Percentiles rank a stretch among this genome's conserved stretches.
Evolutionary conservation across 2,113 vertebrate species (phyloP).

Genomic region (Perccottus glenii): DNA sequence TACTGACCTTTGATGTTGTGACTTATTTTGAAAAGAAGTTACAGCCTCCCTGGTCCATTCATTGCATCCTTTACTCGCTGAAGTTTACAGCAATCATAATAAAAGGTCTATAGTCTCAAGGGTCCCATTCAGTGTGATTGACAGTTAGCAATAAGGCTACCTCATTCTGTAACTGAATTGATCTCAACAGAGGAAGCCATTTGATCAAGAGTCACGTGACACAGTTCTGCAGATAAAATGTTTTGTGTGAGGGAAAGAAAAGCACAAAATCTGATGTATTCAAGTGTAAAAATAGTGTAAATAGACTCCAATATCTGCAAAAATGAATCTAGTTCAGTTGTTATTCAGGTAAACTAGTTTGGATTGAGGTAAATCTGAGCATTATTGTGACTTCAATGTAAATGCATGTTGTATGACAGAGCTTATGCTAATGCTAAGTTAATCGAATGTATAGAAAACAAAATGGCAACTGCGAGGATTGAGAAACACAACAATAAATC

Average conservation of each 20-base stretch:
- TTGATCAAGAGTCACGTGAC: not conserved
- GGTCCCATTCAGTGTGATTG: slow-evolving; percentile 15
- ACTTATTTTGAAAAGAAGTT: no score
- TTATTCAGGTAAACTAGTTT: slow-evolving; percentile 38
- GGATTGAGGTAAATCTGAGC: not conserved
- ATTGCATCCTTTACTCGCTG: not conserved
- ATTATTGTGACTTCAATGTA: not conserved
- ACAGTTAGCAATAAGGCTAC: slow-evolving; percentile 47
- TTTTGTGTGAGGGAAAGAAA: slow-evolving; percentile 37
- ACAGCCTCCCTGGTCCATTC: not conserved
- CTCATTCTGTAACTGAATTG: slow-evolving; percentile 35
- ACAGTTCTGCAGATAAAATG: not conserved
- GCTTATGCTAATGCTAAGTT: slow-evolving; percentile 1
- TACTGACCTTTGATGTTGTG: no score
- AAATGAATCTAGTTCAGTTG: slow-evolving; percentile 19
- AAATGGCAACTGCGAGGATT: not conserved
- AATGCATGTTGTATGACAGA: slow-evolving; percentile 18
- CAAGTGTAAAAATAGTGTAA: slow-evolving; percentile 40
- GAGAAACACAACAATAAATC: not conserved
- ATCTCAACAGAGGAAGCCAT: slow-evolving; percentile 29
- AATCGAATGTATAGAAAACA: not conserved
- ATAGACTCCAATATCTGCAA: slow-evolving; percentile 30
- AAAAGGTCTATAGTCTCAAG: not conserved
- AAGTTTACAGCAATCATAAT: not conserved
- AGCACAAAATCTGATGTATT: slow-evolving; percentile 59